Evolutionary conservation across 2,888 invertebrate genomes (phyloP), one percentile per base, ranked within the genome.

Genomic region (Liposcelis brunnea): DNA sequence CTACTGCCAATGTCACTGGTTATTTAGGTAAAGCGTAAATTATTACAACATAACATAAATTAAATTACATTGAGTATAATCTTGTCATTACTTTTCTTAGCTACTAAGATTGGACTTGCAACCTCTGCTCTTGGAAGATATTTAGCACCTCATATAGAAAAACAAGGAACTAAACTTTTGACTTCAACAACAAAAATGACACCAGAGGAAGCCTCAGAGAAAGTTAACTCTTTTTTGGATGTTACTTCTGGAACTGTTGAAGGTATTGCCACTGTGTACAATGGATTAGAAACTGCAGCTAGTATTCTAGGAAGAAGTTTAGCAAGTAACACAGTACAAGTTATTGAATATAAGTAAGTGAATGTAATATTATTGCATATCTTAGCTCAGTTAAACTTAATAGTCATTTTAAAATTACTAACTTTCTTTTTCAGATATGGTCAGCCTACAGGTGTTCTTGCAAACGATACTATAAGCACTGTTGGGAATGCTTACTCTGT

Each of bases 281-380:
- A 72, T 53, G 75, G 80, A 2, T 61, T 84, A 33, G 82, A 84
- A 55, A 66, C 70, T 42, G 80, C 82, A 1, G 80, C 80, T 1
- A 67, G 68, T 47, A 72, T 74, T 42, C 59, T 84, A 43, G 80
- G 77, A 7, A 60, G 56, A 31, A 73, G 65, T 55, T 59, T 84
- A 18, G 73, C 79, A 43, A 67, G 77, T 52, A 81, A 83, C 59
- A 82, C 82, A 1, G 81, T 82, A 1, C 71, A 73, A 55, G 71
- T 82, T 45, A 79, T 84, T 34, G 67, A 75, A 53, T 74, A 83
- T 57, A 80, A 75, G 80, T 82, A 64, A 62, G 68, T n/a, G n/a
- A n/a, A n/a, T n/a, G n/a, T n/a, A n/a, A n/a, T n/a, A n/a, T n/a
- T 58, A 18, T 36, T 26, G 44, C 10, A 10, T 37, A n/a, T 16